Evolutionary conservation across 2,797 vertebrate genomes (phyloP), one percentile per base, ranked within the genome.

Genomic region (Gambusia yucatana): DNA sequence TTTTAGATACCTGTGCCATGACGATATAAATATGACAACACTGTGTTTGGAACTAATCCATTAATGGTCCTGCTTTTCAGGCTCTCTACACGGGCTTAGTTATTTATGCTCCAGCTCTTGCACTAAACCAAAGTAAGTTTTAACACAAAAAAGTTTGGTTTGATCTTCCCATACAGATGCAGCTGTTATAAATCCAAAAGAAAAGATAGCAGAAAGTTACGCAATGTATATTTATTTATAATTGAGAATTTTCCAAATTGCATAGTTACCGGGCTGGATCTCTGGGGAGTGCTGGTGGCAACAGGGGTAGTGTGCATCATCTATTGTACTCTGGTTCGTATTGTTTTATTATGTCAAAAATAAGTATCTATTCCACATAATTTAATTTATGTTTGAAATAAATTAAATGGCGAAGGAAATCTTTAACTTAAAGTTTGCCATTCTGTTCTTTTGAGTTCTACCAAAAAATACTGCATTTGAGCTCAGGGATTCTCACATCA

Each of bases 261-360:
- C 55, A 75, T 86, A 97, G 96, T 97, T 82, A 96, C 96, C 73
- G 95, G 95, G 33, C 90, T 97, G 36, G 20, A 97, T 85, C 95
- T 97, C 1, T 97, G 96, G 96, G 96, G 96, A 80, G 96, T 96
- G 67, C 82, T 97, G 78, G 95, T 96, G 81, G 95, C 95, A 6
- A 96, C 96, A 22, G 96, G 96, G 67, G 83, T 33, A 0, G 96
- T 96, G 70, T 96, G 96, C 93, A 96, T 96, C 85, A 0, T 96
- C 87, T 96, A 96, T 89, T 96, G 96, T 89, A 95, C 95, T 75
- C 82, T 97, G 96, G 96, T 97, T 74, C 55, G 96, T 96, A 88
- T 61, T 47, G 33, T 72, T 14, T 52, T 9, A 73, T 50, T 77
- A 46, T 44, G 28, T 71, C 25, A 46, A 44, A 67, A 44, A 71